Evolutionary conservation across 2,888 invertebrate genomes (phyloP).

Genomic region (Dendrolimus pini): DNA sequence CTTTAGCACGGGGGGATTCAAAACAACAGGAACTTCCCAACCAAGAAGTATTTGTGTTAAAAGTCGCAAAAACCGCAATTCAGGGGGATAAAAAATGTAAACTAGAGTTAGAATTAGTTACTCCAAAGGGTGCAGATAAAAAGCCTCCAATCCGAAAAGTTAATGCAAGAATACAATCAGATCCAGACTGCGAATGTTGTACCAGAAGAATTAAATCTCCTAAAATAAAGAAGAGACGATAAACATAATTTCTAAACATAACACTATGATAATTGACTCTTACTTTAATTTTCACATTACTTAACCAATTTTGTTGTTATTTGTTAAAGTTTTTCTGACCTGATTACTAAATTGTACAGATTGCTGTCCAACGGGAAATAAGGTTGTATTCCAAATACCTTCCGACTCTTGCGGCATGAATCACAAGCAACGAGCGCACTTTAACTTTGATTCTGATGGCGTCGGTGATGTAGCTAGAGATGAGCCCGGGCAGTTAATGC

Average conservation of each 20-base stretch:
- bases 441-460: slow-evolving; percentile 59
- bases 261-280: background rate
- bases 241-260: slow-evolving; percentile 5
- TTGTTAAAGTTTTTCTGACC: slow-evolving; percentile 20
- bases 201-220: slow-evolving; percentile 31
- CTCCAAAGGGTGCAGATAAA: slow-evolving; percentile 78
- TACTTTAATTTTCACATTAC: slow-evolving; percentile 4
- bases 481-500: slow-evolving; percentile 48
- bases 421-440: slow-evolving; percentile 61
- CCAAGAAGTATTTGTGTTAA: slow-evolving; percentile 78
- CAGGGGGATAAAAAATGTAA: slow-evolving; percentile 79
- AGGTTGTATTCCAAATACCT: slow-evolving; percentile 66
- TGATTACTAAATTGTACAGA: slow-evolving; percentile 53
- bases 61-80: slow-evolving; percentile 81
- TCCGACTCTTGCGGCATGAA: slow-evolving; percentile 50
- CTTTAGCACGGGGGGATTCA: slow-evolving; percentile 41
- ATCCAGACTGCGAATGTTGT: slow-evolving; percentile 53
- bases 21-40: slow-evolving; percentile 62
- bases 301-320: slow-evolving; percentile 1
- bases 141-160: slow-evolving; percentile 63
- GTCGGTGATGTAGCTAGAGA: slow-evolving; percentile 58
- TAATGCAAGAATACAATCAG: slow-evolving; percentile 48
- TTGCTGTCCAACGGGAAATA: slow-evolving; percentile 70
- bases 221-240: slow-evolving; percentile 30
- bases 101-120: slow-evolving; percentile 79